These are phyloP conservation scores for Microcebus murinus DNA, from an alignment of 2,113 vertebrate genomes.

Conservation along the genomic window DNA sequence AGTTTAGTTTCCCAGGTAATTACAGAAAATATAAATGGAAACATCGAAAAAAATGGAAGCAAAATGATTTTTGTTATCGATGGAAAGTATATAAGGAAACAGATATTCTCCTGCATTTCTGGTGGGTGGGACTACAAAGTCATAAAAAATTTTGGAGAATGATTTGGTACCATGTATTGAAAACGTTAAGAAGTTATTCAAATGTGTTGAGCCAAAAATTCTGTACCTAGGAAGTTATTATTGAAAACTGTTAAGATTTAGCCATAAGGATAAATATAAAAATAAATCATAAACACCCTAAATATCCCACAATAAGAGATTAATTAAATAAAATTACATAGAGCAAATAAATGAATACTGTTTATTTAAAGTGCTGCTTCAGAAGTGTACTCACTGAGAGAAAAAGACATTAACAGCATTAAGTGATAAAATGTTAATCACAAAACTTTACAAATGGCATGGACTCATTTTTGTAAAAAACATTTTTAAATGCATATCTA, in stretches of 20 bases:
- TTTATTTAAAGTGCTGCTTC: not conserved
- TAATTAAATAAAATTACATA: not conserved
- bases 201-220: not conserved
- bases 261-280: not conserved
- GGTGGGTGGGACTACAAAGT: not conserved
- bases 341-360: not conserved
- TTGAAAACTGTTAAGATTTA: not conserved
- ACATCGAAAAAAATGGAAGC: not conserved
- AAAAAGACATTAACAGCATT: not conserved
- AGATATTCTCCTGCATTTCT: not conserved
- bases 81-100: not conserved
- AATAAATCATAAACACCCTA: not conserved
- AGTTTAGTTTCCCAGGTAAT: not conserved
- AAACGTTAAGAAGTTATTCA: not conserved
- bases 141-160: not conserved
- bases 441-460: not conserved
- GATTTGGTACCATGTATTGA: not conserved
- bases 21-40: constrained; percentile 10
- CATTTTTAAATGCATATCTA: not conserved
- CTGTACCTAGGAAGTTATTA: not conserved
- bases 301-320: not conserved
- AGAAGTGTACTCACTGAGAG: not conserved
- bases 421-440: not conserved
- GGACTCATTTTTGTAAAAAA: not conserved
- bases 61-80: not conserved